A percentile compares a stretch with the other conserved stretches of the same genome.
Evolutionary conservation across 2,113 vertebrate genomes (phyloP).

Genomic region (Excalfactoria chinensis): DNA sequence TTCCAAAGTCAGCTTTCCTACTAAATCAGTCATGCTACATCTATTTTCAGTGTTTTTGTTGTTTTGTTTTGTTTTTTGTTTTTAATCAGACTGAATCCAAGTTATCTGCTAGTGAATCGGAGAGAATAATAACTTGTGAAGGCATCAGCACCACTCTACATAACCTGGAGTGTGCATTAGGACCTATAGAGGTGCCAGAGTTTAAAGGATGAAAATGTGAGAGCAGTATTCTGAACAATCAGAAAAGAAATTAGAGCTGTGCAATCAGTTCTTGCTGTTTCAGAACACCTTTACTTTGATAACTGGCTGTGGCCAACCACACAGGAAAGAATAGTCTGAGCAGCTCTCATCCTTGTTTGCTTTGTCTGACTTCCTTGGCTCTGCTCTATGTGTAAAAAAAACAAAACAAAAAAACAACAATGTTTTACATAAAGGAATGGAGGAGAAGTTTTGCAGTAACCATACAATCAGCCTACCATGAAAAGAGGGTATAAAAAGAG

Average conservation of each 20-base stretch:
- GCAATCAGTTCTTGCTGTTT: background rate
- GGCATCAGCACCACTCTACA: background rate
- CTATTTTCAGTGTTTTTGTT: background rate
- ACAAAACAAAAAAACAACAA: background rate
- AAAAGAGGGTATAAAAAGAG: background rate
- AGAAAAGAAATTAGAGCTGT: background rate
- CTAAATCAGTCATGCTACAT: background rate
- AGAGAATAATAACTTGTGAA: background rate
- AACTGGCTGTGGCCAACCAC: background rate
- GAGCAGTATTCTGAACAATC: background rate
- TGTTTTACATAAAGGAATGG: background rate
- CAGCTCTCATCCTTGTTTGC: background rate
- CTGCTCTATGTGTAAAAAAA: background rate
- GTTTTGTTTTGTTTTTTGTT: background rate
- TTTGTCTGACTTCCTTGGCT: background rate
- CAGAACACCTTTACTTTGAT: background rate
- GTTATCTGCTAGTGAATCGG: background rate
- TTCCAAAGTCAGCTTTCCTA: background rate
- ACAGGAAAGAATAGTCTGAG: background rate
- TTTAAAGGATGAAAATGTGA: background rate
- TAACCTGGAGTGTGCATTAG: accelerated
- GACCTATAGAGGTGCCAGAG: accelerated
- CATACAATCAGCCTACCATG: background rate
- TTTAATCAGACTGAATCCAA: background rate
- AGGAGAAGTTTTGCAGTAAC: background rate